These are phyloP conservation scores for Sceliomorpha sp. DNA, from an alignment of 2,888 invertebrate genomes.

Conservation along the genomic window DNA sequence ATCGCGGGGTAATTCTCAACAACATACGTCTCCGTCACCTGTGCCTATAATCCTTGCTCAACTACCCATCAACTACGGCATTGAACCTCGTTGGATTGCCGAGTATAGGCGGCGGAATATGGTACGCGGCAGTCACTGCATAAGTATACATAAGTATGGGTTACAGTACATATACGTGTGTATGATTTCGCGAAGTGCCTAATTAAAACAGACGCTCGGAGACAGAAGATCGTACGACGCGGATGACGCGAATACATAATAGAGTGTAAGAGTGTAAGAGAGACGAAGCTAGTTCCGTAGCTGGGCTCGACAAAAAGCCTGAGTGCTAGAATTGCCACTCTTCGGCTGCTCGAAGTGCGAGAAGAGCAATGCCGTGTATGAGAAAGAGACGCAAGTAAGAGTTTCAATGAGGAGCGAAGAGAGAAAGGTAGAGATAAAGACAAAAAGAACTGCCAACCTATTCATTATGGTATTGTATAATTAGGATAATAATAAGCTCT, in stretches of 20 bases:
- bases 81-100: slow-evolving; percentile 72
- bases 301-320: slow-evolving; percentile 73
- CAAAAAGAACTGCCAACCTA: slow-evolving; percentile 60
- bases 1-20: slow-evolving; percentile 42
- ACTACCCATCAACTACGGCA: slow-evolving; percentile 74
- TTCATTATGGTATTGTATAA: slow-evolving; percentile 79
- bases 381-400: slow-evolving; percentile 36
- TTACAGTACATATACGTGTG: slow-evolving; percentile 24
- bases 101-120: slow-evolving; percentile 69
- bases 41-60: slow-evolving; percentile 78
- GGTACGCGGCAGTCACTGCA: slow-evolving; percentile 32
- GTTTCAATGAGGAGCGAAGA: slow-evolving; percentile 44
- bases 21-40: slow-evolving; percentile 69
- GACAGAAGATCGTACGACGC: slow-evolving; percentile 66
- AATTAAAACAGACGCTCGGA: slow-evolving; percentile 81
- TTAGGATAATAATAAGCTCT: slow-evolving; percentile 80
- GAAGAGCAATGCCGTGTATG: slow-evolving; percentile 66
- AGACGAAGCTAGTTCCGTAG: slow-evolving; percentile 73
- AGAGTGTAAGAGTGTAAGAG: slow-evolving; percentile 71
- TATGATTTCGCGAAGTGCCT: slow-evolving; percentile 80
- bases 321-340: slow-evolving; percentile 80
- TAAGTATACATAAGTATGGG: slow-evolving; percentile 28
- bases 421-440: slow-evolving; percentile 58
- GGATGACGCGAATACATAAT: slow-evolving; percentile 66
- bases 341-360: slow-evolving; percentile 75